These are phyloP conservation scores for Phytoseiulus persimilis DNA, from an alignment of 2,888 invertebrate genomes.

Conservation along the genomic window DNA sequence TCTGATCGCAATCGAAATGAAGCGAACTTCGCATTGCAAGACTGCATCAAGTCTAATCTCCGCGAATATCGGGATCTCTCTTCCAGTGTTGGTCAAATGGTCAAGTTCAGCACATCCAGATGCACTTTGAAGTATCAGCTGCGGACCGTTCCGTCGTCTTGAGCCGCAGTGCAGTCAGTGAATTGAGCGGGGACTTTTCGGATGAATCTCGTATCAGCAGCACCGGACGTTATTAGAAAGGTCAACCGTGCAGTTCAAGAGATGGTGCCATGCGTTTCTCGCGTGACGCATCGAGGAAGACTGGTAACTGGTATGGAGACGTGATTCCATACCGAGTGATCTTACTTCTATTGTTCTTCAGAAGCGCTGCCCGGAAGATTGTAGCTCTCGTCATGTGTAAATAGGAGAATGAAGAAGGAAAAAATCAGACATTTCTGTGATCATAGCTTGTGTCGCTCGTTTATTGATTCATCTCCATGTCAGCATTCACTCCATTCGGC, in stretches of 20 bases:
- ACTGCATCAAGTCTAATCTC: too few relatives aligned
- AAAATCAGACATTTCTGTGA: not conserved
- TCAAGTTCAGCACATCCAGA: constrained; percentile 10
- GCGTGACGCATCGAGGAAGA: too few relatives aligned
- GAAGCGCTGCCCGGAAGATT: not conserved
- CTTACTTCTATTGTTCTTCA: not conserved
- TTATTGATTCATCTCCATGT: too few relatives aligned
- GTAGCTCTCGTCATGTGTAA: not conserved
- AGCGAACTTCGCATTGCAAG: too few relatives aligned
- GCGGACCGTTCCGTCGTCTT: constrained; percentile 13
- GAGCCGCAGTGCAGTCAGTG: constrained; percentile 9
- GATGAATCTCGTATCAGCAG: constrained; percentile 11
- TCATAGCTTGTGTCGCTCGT: not conserved
- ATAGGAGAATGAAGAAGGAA: not conserved
- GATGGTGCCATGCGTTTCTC: too few relatives aligned
- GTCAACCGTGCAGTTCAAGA: too few relatives aligned
- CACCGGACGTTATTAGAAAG: not conserved
- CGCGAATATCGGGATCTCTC: not conserved
- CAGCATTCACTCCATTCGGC: not conserved
- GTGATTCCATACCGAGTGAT: not conserved
- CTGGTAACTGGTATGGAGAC: not conserved
- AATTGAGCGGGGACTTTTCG: constrained; percentile 19
- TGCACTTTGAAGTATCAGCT: constrained; percentile 19
- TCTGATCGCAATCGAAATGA: not conserved
- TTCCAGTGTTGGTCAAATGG: constrained; percentile 27